phyloP scores from a whole-genome alignment of 2,113 vertebrate species.

The Etheostoma cragini region DNA sequence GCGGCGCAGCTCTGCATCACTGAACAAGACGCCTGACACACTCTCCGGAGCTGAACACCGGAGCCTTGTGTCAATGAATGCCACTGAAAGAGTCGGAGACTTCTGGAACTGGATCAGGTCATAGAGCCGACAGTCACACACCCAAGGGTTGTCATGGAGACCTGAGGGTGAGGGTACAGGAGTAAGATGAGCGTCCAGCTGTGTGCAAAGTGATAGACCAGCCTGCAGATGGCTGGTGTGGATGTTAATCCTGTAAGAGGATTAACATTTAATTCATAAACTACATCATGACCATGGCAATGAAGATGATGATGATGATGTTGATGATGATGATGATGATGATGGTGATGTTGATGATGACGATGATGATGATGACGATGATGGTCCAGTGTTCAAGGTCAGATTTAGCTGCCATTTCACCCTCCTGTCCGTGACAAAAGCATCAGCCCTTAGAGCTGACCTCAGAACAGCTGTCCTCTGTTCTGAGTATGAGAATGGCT shows the following conservation, averaged over 20 bases:
- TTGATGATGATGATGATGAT: not conserved
- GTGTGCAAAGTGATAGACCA: constrained; percentile 53
- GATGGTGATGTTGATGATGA: not conserved
- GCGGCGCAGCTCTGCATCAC: constrained; percentile 89
- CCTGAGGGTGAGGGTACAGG: constrained; percentile 79
- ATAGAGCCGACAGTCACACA: constrained; percentile 94
- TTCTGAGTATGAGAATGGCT: not conserved
- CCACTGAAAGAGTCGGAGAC: constrained; percentile 87
- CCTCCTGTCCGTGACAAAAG: constrained; percentile 5
- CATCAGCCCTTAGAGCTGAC: not conserved
- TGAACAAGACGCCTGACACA: constrained; percentile 91
- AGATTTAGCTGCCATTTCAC: constrained; percentile 33
- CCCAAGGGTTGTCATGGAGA: constrained; percentile 98
- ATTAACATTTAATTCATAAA: constrained; percentile 78
- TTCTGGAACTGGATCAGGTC: constrained; percentile 93
- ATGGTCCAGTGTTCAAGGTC: constrained; percentile 38
- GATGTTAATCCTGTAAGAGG: constrained; percentile 77
- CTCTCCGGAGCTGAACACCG: constrained; percentile 90
- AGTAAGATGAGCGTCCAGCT: constrained; percentile 53
- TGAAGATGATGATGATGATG: constrained; percentile 43
- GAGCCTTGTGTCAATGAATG: constrained; percentile 91
- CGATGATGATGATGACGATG: not conserved
- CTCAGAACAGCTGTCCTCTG: constrained; percentile 8
- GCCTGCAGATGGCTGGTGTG: constrained; percentile 75
- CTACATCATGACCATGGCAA: constrained; percentile 65